Evolutionary conservation across 2,113 vertebrate species (phyloP).

Genomic region (Corythornis madagascariensis): DNA sequence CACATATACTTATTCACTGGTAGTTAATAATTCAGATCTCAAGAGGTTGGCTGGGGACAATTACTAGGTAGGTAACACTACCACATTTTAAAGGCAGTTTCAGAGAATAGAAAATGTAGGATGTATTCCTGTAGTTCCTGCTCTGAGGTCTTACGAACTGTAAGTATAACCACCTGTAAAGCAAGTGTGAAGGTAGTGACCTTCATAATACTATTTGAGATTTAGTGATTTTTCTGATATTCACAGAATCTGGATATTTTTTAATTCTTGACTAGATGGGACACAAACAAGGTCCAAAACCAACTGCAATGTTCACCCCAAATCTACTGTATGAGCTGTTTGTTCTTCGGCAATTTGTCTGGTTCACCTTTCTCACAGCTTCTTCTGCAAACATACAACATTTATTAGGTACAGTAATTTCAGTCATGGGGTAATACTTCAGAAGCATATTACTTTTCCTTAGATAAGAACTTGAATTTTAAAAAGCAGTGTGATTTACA

Average conservation of each 20-base stretch:
- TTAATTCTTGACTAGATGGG: neutral
- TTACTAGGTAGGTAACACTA: slow-evolving; percentile 5
- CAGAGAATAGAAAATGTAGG: neutral
- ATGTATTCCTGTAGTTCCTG: neutral
- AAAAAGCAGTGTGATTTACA: slow-evolving; percentile 22
- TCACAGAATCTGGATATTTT: neutral
- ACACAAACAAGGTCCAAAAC: neutral
- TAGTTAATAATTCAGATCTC: slow-evolving; percentile 55
- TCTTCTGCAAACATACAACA: neutral
- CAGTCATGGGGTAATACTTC: neutral
- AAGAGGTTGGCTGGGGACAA: slow-evolving; percentile 1
- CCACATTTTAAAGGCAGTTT: slow-evolving; percentile 16
- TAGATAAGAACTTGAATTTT: neutral
- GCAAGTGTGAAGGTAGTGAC: neutral
- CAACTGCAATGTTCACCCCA: neutral
- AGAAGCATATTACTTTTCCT: neutral
- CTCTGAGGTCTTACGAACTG: neutral
- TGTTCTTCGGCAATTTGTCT: neutral
- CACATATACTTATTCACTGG: slow-evolving; percentile 22
- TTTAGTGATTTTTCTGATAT: neutral
- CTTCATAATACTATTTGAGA: neutral
- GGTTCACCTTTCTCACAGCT: neutral
- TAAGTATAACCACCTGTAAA: neutral
- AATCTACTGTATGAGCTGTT: neutral
- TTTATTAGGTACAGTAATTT: neutral